These are phyloP conservation scores for Clytia hemisphaerica DNA, from an alignment of 30 jellyfish, hydroid and myxozoan species.

Conservation along the genomic window DNA sequence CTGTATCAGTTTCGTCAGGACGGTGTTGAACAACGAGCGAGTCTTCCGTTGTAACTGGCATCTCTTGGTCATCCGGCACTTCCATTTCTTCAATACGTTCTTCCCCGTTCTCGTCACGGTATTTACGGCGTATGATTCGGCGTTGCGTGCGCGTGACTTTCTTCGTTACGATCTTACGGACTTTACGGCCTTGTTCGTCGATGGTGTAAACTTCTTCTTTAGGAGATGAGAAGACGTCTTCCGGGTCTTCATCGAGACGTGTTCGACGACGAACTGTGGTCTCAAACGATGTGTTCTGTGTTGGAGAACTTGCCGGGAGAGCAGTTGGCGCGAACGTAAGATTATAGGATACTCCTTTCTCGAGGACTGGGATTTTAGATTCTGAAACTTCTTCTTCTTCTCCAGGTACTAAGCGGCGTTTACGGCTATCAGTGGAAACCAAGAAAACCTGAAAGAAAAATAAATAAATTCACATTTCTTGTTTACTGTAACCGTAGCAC, in stretches of 20 bases:
- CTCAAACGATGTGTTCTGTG: conserved; percentile 2
- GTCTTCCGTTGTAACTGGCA: conserved; percentile 4
- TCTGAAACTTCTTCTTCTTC: no score
- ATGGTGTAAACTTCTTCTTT: conserved; percentile 19
- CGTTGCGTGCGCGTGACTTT: conserved; percentile 59
- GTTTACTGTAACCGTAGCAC: no score
- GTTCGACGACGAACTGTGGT: conserved; percentile 38
- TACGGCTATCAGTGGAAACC: no score
- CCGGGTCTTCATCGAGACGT: conserved; percentile 29
- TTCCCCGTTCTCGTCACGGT: conserved; percentile 69
- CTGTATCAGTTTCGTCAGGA: conserved; percentile 58
- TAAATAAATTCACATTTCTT: no score
- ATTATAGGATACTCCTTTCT: no score
- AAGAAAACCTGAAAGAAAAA: no score
- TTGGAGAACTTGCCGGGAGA: no score
- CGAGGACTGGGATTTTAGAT: no score
- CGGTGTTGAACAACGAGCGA: conserved; percentile 51
- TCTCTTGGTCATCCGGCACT: conserved; percentile 54
- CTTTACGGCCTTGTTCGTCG: conserved; percentile 30
- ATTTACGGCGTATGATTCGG: conserved; percentile 53
- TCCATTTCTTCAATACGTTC: conserved; percentile 55
- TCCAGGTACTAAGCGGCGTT: no score
- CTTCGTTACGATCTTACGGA: conserved; percentile 31
- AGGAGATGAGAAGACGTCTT: no score
- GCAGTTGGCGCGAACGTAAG: no score